These are phyloP conservation scores for Nannoperca australis DNA, from an alignment of 2,797 vertebrate genomes.

Conservation along the genomic window DNA sequence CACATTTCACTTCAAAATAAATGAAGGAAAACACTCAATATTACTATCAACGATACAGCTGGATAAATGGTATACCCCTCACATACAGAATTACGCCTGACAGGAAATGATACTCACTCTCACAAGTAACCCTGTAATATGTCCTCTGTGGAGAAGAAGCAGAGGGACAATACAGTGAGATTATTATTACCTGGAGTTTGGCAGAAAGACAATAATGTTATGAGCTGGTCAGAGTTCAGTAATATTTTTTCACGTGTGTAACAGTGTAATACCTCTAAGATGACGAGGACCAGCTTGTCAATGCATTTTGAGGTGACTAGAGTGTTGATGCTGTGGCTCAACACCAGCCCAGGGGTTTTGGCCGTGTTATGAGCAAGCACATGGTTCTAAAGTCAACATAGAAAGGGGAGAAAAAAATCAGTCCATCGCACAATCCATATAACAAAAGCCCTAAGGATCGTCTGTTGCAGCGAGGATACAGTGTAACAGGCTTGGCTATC, in stretches of 20 bases:
- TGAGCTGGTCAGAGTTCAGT: neutral
- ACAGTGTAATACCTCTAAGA: conserved; percentile 1
- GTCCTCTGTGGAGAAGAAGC: neutral
- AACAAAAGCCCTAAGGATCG: neutral
- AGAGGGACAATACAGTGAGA: neutral
- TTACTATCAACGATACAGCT: neutral
- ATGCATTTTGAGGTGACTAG: neutral
- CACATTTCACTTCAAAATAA: neutral
- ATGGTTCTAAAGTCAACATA: fast-evolving
- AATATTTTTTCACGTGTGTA: neutral
- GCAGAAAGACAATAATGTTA: neutral
- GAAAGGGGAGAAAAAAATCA: neutral
- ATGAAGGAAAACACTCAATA: neutral
- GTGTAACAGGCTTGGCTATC: neutral
- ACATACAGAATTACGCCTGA: neutral
- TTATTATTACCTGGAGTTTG: neutral
- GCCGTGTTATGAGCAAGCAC: fast-evolving
- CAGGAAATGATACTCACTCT: conserved; percentile 3
- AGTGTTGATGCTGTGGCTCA: fast-evolving
- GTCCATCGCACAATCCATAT: neutral
- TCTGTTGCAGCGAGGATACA: neutral
- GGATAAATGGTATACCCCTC: neutral
- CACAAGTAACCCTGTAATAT: fast-evolving
- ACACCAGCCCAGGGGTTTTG: fast-evolving
- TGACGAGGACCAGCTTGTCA: fast-evolving